Percentiles rank a stretch among this genome's conserved stretches.
phyloP scores from a whole-genome alignment of 23 tunicate genomes.

The Trididemnum nubilum region DNA sequence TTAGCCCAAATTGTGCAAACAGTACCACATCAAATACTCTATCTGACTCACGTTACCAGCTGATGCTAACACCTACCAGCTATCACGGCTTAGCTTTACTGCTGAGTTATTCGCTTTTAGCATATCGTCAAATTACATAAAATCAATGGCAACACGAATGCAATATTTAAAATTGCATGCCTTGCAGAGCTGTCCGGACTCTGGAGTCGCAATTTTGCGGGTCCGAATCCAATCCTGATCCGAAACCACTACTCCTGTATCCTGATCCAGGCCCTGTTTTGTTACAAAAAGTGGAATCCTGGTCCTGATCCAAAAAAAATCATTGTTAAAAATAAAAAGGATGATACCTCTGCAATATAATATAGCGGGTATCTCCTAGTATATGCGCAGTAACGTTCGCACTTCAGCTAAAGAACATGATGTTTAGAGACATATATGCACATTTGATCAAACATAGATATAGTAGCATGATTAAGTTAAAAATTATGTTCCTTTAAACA shows the following conservation, averaged over 20 bases:
- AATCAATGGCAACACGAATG: no score
- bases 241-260: background rate
- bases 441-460: background rate
- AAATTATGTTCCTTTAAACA: background rate
- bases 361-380: background rate
- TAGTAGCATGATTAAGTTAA: background rate
- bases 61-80: no score
- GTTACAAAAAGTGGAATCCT: background rate
- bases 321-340: background rate
- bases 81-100: no score
- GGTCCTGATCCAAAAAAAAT: background rate
- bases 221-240: background rate
- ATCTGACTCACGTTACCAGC: no score
- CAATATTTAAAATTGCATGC: no score
- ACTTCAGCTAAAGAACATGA: background rate
- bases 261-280: background rate
- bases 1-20: no score
- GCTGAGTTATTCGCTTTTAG: no score
- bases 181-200: slow-evolving; percentile 1
- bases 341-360: background rate
- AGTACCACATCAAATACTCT: no score
- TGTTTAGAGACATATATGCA: background rate
- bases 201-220: background rate
- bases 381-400: background rate
- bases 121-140: no score